Evolutionary conservation across 2,888 invertebrate species (phyloP).

Genomic region (Oscheius sp.): DNA sequence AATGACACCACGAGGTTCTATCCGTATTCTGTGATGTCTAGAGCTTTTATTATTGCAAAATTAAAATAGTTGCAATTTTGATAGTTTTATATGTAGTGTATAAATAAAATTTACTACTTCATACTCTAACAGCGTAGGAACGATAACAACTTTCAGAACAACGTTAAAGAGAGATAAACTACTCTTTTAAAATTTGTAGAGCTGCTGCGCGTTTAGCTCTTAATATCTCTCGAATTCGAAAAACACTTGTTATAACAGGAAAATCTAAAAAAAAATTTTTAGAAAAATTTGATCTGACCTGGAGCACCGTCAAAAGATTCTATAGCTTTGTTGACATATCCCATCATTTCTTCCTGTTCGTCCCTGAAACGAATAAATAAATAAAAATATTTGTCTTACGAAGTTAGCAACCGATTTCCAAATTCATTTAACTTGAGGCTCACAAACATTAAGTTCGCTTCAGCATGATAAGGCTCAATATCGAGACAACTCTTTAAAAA

Average conservation of each 20-base stretch:
- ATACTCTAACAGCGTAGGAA: not conserved
- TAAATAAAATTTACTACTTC: not conserved
- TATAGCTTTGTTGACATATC: conserved; percentile 11
- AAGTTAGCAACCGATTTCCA: not conserved
- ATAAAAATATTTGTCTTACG: not conserved
- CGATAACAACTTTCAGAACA: no score
- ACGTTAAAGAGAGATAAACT: not conserved
- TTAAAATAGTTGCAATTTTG: not conserved
- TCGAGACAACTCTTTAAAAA: conserved; percentile 29
- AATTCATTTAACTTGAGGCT: conserved; percentile 26
- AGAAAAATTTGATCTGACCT: no score
- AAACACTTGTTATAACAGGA: conserved; percentile 30
- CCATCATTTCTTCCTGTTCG: not conserved
- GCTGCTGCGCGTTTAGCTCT: conserved; percentile 27
- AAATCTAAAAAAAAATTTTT: no score
- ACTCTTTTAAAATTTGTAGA: not conserved
- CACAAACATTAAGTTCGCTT: conserved; percentile 34
- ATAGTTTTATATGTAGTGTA: not conserved
- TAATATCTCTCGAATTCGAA: conserved; percentile 27
- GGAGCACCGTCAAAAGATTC: conserved; percentile 20
- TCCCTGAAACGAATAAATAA: not conserved
- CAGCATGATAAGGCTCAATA: conserved; percentile 34
- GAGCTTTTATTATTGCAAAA: conserved; percentile 1
- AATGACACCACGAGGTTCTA: not conserved
- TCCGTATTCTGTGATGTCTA: conserved; percentile 12